Evolutionary conservation across 1,140 invertebrate genomes (phyloP).

Genomic region (Paraescarpia echinospica): DNA sequence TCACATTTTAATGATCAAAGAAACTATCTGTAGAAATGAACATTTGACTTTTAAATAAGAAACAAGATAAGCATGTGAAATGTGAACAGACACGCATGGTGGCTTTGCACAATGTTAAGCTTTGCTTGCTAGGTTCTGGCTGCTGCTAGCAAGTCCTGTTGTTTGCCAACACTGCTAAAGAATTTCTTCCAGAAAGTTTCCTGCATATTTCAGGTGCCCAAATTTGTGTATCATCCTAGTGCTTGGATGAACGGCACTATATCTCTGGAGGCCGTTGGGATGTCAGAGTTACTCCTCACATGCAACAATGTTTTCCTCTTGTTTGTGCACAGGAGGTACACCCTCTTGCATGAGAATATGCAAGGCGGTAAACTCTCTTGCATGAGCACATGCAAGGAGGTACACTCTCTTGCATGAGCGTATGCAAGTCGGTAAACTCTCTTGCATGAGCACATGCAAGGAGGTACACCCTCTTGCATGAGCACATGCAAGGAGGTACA

Average conservation of each 20-base stretch:
- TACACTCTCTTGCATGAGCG: background rate
- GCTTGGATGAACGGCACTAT: background rate
- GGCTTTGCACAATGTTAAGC: background rate
- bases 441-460: background rate
- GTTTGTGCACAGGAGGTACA: background rate
- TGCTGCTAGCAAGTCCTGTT: background rate
- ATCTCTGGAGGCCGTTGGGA: background rate
- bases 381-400: background rate
- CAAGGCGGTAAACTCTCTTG: background rate
- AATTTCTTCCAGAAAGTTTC: background rate
- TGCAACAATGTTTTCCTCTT: background rate
- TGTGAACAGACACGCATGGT: background rate
- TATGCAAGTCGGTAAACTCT: background rate
- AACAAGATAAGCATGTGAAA: background rate
- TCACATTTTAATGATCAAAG: too few relatives aligned
- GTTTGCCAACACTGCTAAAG: background rate
- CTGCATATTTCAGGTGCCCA: background rate
- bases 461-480: background rate
- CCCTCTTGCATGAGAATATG: background rate
- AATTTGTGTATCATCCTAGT: background rate
- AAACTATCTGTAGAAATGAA: background rate
- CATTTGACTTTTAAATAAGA: background rate
- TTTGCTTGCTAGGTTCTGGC: conserved; percentile 3
- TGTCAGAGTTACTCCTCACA: background rate
- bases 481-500: background rate